Evolutionary conservation across 2,888 invertebrate genomes (phyloP).

Genomic region (Andrena marginata): DNA sequence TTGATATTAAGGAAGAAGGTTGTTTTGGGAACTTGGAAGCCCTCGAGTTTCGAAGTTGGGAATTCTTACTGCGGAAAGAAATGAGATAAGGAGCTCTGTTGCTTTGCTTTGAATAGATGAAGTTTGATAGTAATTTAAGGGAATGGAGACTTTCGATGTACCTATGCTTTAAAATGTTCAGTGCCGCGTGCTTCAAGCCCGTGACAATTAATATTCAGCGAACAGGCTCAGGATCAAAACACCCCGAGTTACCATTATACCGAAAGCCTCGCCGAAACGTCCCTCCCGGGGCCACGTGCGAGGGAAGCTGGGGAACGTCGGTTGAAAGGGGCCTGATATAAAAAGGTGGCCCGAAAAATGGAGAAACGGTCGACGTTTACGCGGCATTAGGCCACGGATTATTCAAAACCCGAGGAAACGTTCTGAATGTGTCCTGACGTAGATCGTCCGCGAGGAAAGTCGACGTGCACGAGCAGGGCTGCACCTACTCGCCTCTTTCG

Average conservation of each 20-base stretch:
- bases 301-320: slow-evolving; percentile 13
- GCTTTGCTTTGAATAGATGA: too few species aligned
- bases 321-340: slow-evolving; percentile 36
- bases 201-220: slow-evolving; percentile 37
- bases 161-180: too few species aligned
- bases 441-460: slow-evolving; percentile 39
- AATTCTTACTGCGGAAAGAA: background rate
- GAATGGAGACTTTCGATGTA: too few species aligned
- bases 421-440: slow-evolving; percentile 61
- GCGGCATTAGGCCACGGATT: slow-evolving; percentile 74
- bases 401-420: slow-evolving; percentile 70
- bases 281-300: slow-evolving; percentile 38
- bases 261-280: slow-evolving; percentile 20
- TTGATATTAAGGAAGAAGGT: background rate
- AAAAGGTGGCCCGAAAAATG: slow-evolving; percentile 45
- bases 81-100: too few species aligned
- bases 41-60: background rate
- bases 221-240: slow-evolving; percentile 44
- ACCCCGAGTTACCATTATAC: slow-evolving; percentile 24
- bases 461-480: slow-evolving; percentile 41
- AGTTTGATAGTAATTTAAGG: too few species aligned
- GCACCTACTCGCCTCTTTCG: background rate
- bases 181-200: background rate
- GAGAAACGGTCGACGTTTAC: slow-evolving; percentile 63
- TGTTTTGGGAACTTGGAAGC: background rate